Evolutionary conservation across 2,113 vertebrate species (phyloP).

Genomic region (Myotis brandtii): DNA sequence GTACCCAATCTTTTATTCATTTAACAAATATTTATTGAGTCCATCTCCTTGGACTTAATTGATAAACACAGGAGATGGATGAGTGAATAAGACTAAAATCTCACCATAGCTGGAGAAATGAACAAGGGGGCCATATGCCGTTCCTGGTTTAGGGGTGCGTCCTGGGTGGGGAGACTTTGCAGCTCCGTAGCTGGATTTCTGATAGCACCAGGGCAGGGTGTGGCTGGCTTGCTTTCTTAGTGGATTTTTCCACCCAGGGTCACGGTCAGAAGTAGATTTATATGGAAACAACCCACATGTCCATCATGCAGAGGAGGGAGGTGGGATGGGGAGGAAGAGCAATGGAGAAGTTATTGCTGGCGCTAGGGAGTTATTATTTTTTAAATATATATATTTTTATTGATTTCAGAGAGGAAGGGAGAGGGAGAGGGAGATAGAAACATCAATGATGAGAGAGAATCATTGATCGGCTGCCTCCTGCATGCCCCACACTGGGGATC

Average conservation of each 20-base stretch:
- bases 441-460: too few species aligned
- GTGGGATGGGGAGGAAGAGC: too few species aligned
- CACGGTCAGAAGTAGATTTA: constrained; percentile 21
- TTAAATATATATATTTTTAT: too few species aligned
- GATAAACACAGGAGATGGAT: background rate
- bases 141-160: background rate
- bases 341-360: too few species aligned
- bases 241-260: background rate
- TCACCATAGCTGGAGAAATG: background rate
- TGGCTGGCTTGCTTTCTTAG: background rate
- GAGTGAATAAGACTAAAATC: background rate
- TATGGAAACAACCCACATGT: background rate
- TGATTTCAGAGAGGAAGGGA: too few species aligned
- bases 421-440: too few species aligned
- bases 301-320: background rate
- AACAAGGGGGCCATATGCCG: background rate
- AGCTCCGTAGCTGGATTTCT: background rate
- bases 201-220: background rate
- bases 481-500: too few species aligned
- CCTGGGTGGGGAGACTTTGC: constrained; percentile 46
- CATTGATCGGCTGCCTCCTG: too few species aligned
- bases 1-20: background rate
- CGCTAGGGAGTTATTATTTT: too few species aligned
- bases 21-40: background rate
- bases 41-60: background rate